Evolutionary conservation across 2,113 vertebrate species (phyloP).

Genomic region (Carassius auratus): DNA sequence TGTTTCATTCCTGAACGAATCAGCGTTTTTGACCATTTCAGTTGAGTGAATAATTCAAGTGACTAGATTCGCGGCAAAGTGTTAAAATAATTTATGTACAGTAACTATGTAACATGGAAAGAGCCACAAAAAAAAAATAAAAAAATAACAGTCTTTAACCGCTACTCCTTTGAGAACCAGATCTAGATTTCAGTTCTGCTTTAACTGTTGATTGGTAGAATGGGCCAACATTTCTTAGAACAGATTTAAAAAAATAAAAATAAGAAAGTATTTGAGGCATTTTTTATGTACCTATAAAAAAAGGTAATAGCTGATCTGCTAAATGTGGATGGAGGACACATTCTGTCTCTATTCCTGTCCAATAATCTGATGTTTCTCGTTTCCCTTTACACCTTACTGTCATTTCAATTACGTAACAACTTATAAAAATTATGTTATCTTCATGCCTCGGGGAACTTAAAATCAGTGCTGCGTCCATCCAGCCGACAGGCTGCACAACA

Average conservation of each 20-base stretch:
- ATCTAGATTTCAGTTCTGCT: not conserved
- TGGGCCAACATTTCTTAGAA: not conserved
- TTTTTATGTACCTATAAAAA: not conserved
- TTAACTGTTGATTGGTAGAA: not conserved
- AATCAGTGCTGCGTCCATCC: not conserved
- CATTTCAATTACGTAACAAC: conserved; percentile 21
- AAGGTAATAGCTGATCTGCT: not conserved
- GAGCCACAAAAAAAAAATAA: no score
- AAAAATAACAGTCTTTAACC: no score
- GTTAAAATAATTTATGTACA: not conserved
- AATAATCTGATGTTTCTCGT: conserved; percentile 21
- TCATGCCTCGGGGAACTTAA: conserved; percentile 14
- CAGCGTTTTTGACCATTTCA: no score
- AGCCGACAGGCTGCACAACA: conserved; percentile 21
- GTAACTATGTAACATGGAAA: not conserved
- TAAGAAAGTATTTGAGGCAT: not conserved
- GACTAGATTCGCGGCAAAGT: no score
- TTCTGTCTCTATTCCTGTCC: conserved; percentile 29
- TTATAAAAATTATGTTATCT: conserved; percentile 29
- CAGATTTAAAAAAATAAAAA: not conserved
- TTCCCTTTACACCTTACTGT: not conserved
- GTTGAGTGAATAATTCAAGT: no score
- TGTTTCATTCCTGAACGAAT: no score
- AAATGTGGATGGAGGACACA: not conserved
- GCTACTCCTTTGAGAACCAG: not conserved